Percentiles rank a stretch among this genome's conserved stretches.
Evolutionary conservation across 2,797 vertebrate species (phyloP).

Genomic region (Lophius americanus): DNA sequence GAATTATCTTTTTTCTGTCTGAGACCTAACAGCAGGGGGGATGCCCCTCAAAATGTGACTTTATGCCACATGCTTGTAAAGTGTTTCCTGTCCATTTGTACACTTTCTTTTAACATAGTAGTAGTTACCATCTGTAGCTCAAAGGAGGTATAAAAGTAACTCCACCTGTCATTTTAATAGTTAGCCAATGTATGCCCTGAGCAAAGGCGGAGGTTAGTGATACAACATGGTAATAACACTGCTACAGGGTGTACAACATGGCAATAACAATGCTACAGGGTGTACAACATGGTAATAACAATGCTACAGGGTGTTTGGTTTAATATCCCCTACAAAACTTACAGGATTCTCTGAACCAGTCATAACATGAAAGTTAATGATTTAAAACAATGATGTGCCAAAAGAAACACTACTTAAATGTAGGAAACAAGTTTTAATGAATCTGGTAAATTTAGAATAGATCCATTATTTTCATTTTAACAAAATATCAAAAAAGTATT

Average conservation of each 20-base stretch:
- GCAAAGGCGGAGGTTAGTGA: slow-evolving; percentile 25
- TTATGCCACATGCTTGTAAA: slow-evolving; percentile 65
- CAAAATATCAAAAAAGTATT: too few relatives aligned
- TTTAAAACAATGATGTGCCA: too few relatives aligned
- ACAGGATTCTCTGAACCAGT: too few relatives aligned
- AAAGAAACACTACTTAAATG: too few relatives aligned
- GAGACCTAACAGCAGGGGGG: slow-evolving; percentile 20
- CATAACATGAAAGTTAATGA: too few relatives aligned
- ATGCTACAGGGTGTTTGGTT: slow-evolving; percentile 4
- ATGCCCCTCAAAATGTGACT: slow-evolving; percentile 35
- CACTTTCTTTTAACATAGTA: slow-evolving; percentile 49
- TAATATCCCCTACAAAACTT: neutral
- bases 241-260: neutral
- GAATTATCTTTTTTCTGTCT: slow-evolving; percentile 46
- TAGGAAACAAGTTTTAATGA: too few relatives aligned
- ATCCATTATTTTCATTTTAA: too few relatives aligned
- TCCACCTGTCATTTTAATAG: slow-evolving; percentile 73
- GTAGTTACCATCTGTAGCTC: slow-evolving; percentile 58
- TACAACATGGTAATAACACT: slow-evolving; percentile 1
- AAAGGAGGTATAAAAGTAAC: slow-evolving; percentile 67
- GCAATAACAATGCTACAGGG: slow-evolving; percentile 1
- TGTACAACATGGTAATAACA: slow-evolving; percentile 1
- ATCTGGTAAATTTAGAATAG: too few relatives aligned
- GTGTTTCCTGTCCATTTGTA: slow-evolving; percentile 8
- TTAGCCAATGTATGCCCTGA: slow-evolving; percentile 37